Percentiles rank a stretch among this genome's conserved stretches.
Evolutionary conservation across 2,888 invertebrate species (phyloP).

Genomic region (Polymixis flavicincta): DNA sequence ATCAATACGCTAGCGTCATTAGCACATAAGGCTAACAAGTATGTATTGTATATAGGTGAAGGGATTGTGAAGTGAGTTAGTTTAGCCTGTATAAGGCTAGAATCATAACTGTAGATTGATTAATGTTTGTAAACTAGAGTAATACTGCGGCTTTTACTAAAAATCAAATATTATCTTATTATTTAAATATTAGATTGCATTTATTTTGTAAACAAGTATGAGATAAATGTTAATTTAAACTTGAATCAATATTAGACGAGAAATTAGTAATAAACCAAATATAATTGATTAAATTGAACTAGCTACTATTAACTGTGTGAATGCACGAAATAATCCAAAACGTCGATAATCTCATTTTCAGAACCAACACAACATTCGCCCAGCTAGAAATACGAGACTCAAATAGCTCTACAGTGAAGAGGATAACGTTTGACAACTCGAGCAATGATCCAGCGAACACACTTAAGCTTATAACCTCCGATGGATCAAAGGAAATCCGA

Average conservation of each 20-base stretch:
- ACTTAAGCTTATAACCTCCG: slow-evolving; percentile 82
- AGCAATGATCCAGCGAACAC: slow-evolving; percentile 81
- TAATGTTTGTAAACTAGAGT: not conserved
- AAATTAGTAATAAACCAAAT: not conserved
- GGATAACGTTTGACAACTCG: slow-evolving; percentile 84
- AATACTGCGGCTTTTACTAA: not conserved
- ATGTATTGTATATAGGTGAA: slow-evolving; percentile 67
- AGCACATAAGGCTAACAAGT: slow-evolving; percentile 87
- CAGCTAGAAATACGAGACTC: slow-evolving; percentile 86
- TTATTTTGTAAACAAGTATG: not conserved
- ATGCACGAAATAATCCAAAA: not conserved
- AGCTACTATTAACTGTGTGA: not conserved
- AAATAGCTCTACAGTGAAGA: slow-evolving; percentile 84
- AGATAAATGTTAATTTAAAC: not conserved
- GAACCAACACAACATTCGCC: slow-evolving; percentile 86
- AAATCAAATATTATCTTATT: not conserved
- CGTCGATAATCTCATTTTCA: slow-evolving; percentile 74
- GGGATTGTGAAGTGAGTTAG: slow-evolving; percentile 55
- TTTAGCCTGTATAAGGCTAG: slow-evolving; percentile 30
- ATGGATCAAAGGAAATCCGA: slow-evolving; percentile 82
- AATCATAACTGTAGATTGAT: slow-evolving; percentile 14
- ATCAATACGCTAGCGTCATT: slow-evolving; percentile 85
- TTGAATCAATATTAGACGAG: not conserved
- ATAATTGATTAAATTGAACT: not conserved
- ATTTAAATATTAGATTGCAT: not conserved